phyloP scores from a whole-genome alignment of 2,113 vertebrate species.

The Tricholaema leucomelas region DNA sequence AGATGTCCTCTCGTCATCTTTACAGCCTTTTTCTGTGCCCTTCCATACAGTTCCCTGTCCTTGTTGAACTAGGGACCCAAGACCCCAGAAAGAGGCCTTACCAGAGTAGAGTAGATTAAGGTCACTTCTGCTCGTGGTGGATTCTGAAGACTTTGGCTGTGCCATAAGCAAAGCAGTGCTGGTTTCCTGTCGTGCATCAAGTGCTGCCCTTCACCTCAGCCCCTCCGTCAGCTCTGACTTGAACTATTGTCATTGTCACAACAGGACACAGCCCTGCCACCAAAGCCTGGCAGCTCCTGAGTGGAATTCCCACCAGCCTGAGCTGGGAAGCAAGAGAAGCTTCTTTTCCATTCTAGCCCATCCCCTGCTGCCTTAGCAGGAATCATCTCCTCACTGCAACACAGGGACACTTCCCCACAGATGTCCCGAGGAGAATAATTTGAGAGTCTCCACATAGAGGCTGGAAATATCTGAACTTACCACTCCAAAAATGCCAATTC shows the following conservation, averaged over 20 bases:
- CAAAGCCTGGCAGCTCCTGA: fast-evolving
- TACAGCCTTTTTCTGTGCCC: too few species aligned
- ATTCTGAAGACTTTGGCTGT: neutral
- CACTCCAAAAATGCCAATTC: conserved; percentile 97
- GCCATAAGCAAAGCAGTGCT: neutral
- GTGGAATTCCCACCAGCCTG: neutral
- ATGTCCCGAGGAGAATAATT: neutral
- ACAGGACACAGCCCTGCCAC: neutral
- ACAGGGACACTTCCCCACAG: neutral
- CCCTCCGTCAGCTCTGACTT: neutral
- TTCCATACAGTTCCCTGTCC: too few species aligned
- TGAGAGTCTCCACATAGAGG: neutral
- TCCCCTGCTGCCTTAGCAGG: neutral
- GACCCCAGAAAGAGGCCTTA: too few species aligned
- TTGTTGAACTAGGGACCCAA: too few species aligned
- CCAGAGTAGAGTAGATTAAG: neutral
- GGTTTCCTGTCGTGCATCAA: neutral
- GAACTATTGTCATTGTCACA: neutral
- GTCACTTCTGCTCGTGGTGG: neutral
- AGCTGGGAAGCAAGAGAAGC: neutral
- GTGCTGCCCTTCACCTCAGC: neutral
- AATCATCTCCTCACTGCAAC: neutral
- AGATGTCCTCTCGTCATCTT: too few species aligned
- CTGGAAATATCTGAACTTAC: conserved; percentile 76
- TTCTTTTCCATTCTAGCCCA: neutral